phyloP scores from a whole-genome alignment of 1,140 invertebrate species.

The Antheraea pernyi region DNA sequence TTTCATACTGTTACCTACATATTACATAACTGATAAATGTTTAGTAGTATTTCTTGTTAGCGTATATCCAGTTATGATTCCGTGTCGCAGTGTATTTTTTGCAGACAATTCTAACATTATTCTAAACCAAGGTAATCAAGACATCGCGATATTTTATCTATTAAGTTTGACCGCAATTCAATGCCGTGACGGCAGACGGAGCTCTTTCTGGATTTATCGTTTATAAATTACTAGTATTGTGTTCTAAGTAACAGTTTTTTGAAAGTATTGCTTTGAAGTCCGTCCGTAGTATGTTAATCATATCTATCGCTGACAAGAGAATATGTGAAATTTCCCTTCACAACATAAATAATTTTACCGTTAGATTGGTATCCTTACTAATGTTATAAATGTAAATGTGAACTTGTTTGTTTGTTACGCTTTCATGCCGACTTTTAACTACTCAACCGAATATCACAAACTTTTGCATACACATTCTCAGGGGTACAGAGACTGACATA shows the following conservation, averaged over 20 bases:
- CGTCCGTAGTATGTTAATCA: too few species aligned
- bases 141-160: conserved; percentile 3
- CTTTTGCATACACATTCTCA: too few species aligned
- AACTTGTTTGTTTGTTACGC: too few species aligned
- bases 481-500: too few species aligned
- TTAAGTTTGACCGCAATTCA: conserved; percentile 1
- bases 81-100: neutral
- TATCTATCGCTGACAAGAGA: too few species aligned
- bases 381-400: too few species aligned
- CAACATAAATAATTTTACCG: too few species aligned
- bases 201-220: neutral
- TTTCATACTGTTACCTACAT: neutral
- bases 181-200: neutral
- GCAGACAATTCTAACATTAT: neutral
- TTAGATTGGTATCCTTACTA: too few species aligned
- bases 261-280: neutral
- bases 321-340: too few species aligned
- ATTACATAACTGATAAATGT: neutral
- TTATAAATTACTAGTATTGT: neutral
- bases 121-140: conserved; percentile 2
- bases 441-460: too few species aligned
- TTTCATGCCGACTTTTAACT: too few species aligned
- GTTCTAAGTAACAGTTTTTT: neutral
- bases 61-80: neutral
- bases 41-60: neutral